These are phyloP conservation scores for Dendrocopos noguchii DNA, from an alignment of 2,113 vertebrate genomes.

Conservation along the genomic window DNA sequence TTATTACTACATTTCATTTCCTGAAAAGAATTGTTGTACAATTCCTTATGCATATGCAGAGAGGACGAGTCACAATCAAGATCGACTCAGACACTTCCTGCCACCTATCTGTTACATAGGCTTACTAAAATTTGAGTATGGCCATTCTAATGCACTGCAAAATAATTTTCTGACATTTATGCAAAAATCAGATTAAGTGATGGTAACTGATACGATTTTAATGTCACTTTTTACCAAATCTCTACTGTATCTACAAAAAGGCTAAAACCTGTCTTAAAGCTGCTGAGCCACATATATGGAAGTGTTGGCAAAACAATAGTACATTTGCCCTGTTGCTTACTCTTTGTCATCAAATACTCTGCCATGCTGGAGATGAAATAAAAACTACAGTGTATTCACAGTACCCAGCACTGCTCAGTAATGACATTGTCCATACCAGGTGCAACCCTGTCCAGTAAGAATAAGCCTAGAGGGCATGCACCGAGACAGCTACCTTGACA, in stretches of 20 bases:
- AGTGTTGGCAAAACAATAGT: not conserved
- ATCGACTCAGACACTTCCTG: not conserved
- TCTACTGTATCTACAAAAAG: not conserved
- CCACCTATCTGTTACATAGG: rapidly evolving
- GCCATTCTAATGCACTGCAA: not conserved
- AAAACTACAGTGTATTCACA: not conserved
- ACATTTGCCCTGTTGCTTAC: not conserved
- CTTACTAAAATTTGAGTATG: not conserved
- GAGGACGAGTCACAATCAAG: not conserved
- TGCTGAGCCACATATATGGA: not conserved
- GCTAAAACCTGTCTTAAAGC: not conserved
- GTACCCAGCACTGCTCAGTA: not conserved
- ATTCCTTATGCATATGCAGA: not conserved
- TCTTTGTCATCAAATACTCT: not conserved
- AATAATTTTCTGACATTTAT: not conserved
- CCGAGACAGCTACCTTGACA: not conserved
- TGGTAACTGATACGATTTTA: not conserved
- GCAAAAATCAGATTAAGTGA: not conserved
- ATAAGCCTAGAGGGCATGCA: not conserved
- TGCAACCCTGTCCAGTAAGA: not conserved
- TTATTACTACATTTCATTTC: not conserved
- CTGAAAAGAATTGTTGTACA: not conserved
- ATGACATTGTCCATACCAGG: rapidly evolving
- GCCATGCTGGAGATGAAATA: not conserved
- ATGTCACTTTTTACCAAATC: not conserved